A percentile compares a stretch with the other conserved stretches of the same genome.
These are phyloP conservation scores for Hemistola chrysoprasaria DNA, from an alignment of 2,888 invertebrate genomes.

Conservation along the genomic window DNA sequence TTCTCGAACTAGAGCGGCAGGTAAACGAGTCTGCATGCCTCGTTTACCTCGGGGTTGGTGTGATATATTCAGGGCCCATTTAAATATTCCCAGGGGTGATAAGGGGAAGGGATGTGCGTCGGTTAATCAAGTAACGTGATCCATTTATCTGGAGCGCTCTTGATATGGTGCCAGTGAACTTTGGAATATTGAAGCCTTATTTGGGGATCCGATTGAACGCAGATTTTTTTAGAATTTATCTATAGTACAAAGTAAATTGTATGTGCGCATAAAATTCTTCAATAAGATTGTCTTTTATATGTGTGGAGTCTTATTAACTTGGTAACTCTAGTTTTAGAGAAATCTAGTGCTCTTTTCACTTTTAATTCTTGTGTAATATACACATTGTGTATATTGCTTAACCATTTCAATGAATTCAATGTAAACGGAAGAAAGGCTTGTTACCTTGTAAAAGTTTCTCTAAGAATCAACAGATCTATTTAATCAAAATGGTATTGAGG, in stretches of 20 bases:
- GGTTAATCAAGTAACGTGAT: conserved; percentile 82
- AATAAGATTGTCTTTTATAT: too few species aligned
- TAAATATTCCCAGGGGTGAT: conserved; percentile 80
- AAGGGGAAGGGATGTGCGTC: conserved; percentile 76
- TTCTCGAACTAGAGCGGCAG: conserved; percentile 65
- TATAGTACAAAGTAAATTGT: too few species aligned
- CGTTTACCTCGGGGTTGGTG: conserved; percentile 67
- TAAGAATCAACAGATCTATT: conserved; percentile 11
- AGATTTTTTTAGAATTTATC: too few species aligned
- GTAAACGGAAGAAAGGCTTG: conserved; percentile 3
- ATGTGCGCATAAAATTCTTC: too few species aligned
- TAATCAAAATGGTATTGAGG: conserved; percentile 24
- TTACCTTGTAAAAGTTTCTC: conserved; percentile 18
- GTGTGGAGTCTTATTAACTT: too few species aligned
- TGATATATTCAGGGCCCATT: conserved; percentile 79
- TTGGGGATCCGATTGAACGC: conserved; percentile 36
- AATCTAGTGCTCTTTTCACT: conserved; percentile 3
- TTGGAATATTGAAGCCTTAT: conserved; percentile 73
- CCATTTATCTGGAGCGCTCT: conserved; percentile 79
- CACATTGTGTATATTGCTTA: too few species aligned
- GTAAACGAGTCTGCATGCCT: conserved; percentile 62
- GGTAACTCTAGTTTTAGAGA: conserved; percentile 7
- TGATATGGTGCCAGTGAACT: conserved; percentile 74
- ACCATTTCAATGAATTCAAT: conserved; percentile 3
- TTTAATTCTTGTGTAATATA: too few species aligned